Evolutionary conservation across 2,113 vertebrate species (phyloP).

Genomic region (Percopsis transmontana): DNA sequence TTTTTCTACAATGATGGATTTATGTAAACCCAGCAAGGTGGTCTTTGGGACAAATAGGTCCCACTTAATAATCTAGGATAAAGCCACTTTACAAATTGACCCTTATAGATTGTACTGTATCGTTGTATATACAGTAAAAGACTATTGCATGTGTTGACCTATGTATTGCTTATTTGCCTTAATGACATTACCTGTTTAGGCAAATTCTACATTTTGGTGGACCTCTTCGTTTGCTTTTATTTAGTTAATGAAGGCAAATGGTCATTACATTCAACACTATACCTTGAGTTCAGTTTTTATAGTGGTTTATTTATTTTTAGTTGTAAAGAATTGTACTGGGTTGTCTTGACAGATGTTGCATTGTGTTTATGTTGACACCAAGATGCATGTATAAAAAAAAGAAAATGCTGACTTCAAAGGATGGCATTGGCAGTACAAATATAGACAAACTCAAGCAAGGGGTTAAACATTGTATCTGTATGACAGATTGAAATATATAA

Average conservation of each 20-base stretch:
- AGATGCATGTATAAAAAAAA: constrained; percentile 3
- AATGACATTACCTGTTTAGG: constrained; percentile 49
- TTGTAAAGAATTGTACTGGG: constrained; percentile 39
- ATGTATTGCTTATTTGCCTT: constrained; percentile 59
- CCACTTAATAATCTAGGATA: constrained; percentile 24
- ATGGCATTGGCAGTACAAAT: constrained; percentile 35
- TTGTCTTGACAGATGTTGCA: constrained; percentile 46
- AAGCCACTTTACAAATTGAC: constrained; percentile 22
- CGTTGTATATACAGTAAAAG: constrained; percentile 59
- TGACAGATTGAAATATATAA: constrained; percentile 59
- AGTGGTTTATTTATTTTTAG: constrained; percentile 69
- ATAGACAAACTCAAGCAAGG: constrained; percentile 52
- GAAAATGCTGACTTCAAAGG: constrained; percentile 30
- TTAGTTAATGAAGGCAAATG: constrained; percentile 24
- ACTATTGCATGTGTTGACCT: constrained; percentile 30
- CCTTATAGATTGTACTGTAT: constrained; percentile 23
- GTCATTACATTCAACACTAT: constrained; percentile 33
- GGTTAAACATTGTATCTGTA: constrained; percentile 55
- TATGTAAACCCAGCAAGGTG: constrained; percentile 10
- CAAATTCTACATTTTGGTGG: constrained; percentile 21
- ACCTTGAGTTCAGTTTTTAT: constrained; percentile 41
- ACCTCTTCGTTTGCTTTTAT: constrained; percentile 25
- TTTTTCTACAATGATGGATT: constrained; percentile 25
- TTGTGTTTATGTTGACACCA: constrained; percentile 45
- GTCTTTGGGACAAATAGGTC: constrained; percentile 4